A percentile compares a stretch with the other conserved stretches of the same genome.
Conservation (phyloP, 2,888 invertebrate species). For the Dascillus cervinus region DNA sequence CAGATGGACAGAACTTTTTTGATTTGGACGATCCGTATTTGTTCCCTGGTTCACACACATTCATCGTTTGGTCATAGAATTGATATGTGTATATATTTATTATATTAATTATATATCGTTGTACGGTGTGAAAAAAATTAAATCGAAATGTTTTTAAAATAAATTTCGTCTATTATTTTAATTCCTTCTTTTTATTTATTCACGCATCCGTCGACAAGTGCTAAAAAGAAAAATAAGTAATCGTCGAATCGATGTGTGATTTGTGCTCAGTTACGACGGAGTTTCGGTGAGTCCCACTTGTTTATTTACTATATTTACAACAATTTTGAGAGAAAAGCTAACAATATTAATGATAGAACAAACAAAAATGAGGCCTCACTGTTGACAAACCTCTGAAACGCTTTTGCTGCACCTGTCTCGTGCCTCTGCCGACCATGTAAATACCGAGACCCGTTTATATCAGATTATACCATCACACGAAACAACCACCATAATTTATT, state of each 20-base stretch:
- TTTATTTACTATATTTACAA: constrained; percentile 22
- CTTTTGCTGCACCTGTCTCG: constrained; percentile 21
- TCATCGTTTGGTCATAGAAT: constrained; percentile 29
- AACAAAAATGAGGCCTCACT: constrained; percentile 18
- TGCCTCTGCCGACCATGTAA: constrained; percentile 21
- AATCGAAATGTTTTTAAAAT: constrained; percentile 41
- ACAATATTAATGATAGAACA: constrained; percentile 25
- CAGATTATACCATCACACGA: constrained; percentile 13
- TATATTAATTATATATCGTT: constrained; percentile 42
- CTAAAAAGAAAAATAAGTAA: constrained; percentile 3
- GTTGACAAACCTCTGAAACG: constrained; percentile 15
- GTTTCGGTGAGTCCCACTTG: constrained; percentile 26
- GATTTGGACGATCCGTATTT: constrained; percentile 28
- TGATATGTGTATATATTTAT: constrained; percentile 40
- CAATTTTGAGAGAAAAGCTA: constrained; percentile 22
- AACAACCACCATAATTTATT: too few relatives aligned
- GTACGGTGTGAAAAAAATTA: constrained; percentile 43
- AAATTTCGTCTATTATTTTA: constrained; percentile 19
- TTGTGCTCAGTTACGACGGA: constrained; percentile 11
- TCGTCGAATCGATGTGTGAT: constrained; percentile 7
- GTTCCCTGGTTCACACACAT: constrained; percentile 25
- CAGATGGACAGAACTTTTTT: constrained; percentile 25
- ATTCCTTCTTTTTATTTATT: constrained; percentile 5
- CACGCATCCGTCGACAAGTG: not conserved
- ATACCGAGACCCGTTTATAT: constrained; percentile 15